Base-by-base conservation (phyloP, 1,140 invertebrate species). In the Phymorhynchus buccinoides region DNA sequence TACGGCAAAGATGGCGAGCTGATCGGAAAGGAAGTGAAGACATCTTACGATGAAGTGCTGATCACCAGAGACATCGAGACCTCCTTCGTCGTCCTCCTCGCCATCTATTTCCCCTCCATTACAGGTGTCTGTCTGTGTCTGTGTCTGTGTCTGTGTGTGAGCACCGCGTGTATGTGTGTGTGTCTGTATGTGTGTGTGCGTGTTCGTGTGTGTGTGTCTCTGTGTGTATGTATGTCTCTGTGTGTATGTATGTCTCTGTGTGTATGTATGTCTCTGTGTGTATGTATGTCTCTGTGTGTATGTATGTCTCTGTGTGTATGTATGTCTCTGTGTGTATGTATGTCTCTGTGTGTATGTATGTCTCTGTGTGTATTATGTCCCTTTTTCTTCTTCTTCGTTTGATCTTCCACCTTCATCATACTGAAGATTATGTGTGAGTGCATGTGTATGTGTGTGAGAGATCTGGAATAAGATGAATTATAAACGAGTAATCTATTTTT, bases 61-160 rank as follows among this genome's bases (percentile, higher is more conserved):
- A 88, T 91, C 75, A 75, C 88, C 2, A 80, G 87, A 18, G 98
- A 99, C 91, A 95, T 99, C 35, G 97, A 97, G 1, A 99, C 98
- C 3, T 95, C 97, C 0, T 99, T 99, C 93, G 98, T 98, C 4
- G 96, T 99, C 88, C 95, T 99, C 1, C 97, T 99, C 87, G 98
- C 98, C 86, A 99, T 99, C 89, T 99, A 99, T 94, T 99, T 99
- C 94, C 99, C 99, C 68, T 99, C 98, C 1, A 98, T 99, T n/a
- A 99, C 99, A 90, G 98, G 98, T 97, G 93, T 94, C 91, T 56
- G 62, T 83, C 9, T 3, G 39, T 66, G 39, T 78, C 9, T 52
- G 30, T 81, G 22, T 81, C 30, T 48, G 27, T 81, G 56, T 62
- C 18, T 62, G 56, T 62, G 56, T 62, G 56, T 62, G 56, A n/a